Conservation (phyloP, 1,140 invertebrate species). For the Anastrepha ludens region DNA sequence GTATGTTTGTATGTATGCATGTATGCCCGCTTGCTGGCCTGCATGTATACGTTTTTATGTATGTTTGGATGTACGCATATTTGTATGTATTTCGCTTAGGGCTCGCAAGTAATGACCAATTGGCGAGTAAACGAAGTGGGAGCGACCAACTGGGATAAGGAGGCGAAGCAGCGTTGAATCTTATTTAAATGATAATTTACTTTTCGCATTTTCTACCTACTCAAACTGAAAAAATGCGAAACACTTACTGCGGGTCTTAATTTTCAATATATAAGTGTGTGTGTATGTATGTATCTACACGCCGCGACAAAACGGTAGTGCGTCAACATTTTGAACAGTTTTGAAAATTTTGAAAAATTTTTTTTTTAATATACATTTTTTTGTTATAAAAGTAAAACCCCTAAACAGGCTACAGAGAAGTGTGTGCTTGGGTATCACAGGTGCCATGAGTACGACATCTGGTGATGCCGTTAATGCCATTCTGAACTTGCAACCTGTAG, state of each 20-base stretch:
- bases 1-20: not conserved
- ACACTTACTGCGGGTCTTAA: not conserved
- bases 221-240: not conserved
- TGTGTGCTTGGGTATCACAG: too few relatives aligned
- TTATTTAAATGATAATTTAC: constrained; percentile 34
- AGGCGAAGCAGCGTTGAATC: not conserved
- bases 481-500: too few relatives aligned
- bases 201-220: not conserved
- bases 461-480: too few relatives aligned
- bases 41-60: too few relatives aligned
- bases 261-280: not conserved
- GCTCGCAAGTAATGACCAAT: not conserved
- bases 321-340: too few relatives aligned
- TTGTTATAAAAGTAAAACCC: too few relatives aligned
- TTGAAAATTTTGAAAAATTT: too few relatives aligned
- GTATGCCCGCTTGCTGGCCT: too few relatives aligned
- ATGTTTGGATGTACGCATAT: not conserved
- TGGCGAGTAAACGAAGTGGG: not conserved
- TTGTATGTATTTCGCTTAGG: not conserved
- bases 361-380: too few relatives aligned
- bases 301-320: not conserved
- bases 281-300: not conserved
- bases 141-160: not conserved
- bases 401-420: too few relatives aligned
- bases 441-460: too few relatives aligned